These are phyloP conservation scores for Elaphurus davidianus DNA, from an alignment of 2,113 vertebrate genomes.

Conservation along the genomic window DNA sequence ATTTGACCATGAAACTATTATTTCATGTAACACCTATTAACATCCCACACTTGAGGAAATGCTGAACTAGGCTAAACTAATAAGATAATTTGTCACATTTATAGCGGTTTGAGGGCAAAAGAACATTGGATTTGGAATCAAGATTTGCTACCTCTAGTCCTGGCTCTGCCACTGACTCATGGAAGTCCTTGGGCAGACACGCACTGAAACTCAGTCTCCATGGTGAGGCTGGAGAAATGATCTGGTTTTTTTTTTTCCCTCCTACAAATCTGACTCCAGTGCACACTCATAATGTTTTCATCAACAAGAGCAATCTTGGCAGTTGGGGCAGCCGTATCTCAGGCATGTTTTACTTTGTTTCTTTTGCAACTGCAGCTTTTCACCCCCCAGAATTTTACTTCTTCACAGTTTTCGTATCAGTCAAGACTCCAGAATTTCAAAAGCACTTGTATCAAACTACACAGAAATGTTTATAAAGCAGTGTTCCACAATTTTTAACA, in stretches of 20 bases:
- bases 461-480: slow-evolving; percentile 30
- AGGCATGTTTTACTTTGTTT: slow-evolving; percentile 65
- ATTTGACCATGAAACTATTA: slow-evolving; percentile 74
- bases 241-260: background rate
- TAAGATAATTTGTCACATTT: slow-evolving; percentile 73
- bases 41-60: slow-evolving; percentile 74
- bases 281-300: background rate
- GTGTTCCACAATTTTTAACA: background rate
- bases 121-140: slow-evolving; percentile 56
- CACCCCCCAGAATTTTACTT: slow-evolving; percentile 46
- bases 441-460: slow-evolving; percentile 36
- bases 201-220: background rate
- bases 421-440: slow-evolving; percentile 50
- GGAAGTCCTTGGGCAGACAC: background rate
- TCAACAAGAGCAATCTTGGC: slow-evolving; percentile 36
- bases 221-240: background rate
- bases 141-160: slow-evolving; percentile 58
- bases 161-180: background rate
- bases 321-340: slow-evolving; percentile 1
- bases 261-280: background rate
- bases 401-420: slow-evolving; percentile 64
- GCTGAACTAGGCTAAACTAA: slow-evolving; percentile 76
- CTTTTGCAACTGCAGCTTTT: slow-evolving; percentile 58
- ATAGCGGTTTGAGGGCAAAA: slow-evolving; percentile 52
- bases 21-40: slow-evolving; percentile 76